Conservation (phyloP, 2,113 vertebrate genomes). For the Xiphophorus hellerii region DNA sequence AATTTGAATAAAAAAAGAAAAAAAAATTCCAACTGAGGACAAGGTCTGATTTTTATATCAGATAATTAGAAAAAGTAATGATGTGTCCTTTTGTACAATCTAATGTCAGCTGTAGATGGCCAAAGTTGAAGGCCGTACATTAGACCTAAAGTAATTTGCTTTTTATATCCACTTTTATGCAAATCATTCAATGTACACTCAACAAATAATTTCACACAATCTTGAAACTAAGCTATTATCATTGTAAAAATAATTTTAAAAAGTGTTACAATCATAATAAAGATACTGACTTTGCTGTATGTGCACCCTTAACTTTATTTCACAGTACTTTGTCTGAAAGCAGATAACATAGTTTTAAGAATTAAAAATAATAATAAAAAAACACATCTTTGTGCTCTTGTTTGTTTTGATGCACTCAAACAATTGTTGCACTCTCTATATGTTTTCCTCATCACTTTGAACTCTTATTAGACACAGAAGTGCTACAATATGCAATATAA, state of each 20-base stretch:
- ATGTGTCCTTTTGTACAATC: no score
- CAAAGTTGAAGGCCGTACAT: no score
- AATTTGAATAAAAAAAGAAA: no score
- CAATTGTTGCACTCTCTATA: constrained; percentile 73
- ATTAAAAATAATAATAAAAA: constrained; percentile 71
- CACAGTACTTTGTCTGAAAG: constrained; percentile 85
- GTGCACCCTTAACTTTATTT: constrained; percentile 83
- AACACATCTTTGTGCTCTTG: constrained; percentile 82
- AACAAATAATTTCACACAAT: neutral
- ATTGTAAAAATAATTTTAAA: neutral
- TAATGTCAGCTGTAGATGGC: no score
- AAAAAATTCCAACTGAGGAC: no score
- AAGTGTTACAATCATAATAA: constrained; percentile 43
- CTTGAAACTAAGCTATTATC: neutral
- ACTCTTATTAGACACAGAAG: constrained; percentile 80
- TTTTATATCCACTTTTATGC: no score
- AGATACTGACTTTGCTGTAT: constrained; percentile 61
- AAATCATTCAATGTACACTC: no score
- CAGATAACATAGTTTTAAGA: constrained; percentile 82
- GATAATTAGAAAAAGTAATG: no score
- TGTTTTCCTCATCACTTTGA: constrained; percentile 76
- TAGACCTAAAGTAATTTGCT: no score
- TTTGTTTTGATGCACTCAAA: constrained; percentile 81
- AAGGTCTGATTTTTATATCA: no score
- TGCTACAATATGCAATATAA: constrained; percentile 87